Base-by-base conservation (phyloP, 2,113 vertebrate species). In the Neopipo cinnamomea region DNA sequence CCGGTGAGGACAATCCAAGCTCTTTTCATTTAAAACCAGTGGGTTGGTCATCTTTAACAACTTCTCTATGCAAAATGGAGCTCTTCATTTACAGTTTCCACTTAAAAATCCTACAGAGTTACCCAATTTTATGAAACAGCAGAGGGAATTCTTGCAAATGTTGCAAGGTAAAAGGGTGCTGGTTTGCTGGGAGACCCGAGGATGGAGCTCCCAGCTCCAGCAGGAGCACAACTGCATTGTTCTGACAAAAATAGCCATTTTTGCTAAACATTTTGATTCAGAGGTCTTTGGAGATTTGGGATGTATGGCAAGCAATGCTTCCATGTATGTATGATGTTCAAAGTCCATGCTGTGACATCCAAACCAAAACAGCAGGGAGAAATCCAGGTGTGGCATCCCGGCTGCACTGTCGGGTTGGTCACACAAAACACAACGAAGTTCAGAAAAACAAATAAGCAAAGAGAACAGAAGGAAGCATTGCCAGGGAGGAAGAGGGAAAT, bases 21-120 rank as follows among this genome's bases (percentile, higher is more conserved):
- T 59, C 7, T 3, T 41, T 76, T 49, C 1, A 1, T n/a, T 47
- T 52, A 42, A 93, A 81, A 22, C 20, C n/a, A 46, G 76, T 88
- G 6, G 9, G 2, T 25, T 16, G 30, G 14, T 41, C 7, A 0
- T 19, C 15, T 50, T 66, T 24, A 35, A 12, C 24, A 35, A 8
- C 27, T 8, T 62, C 15, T 41, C 15, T 11, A 4, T 30, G 41
- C 18, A 83, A 74, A 77, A 8, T 10, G 4, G 27, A 86, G 1
- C 25, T 55, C 33, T 73, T 77, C 2, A 6, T 50, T 83, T 80
- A 12, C 5, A 33, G 6, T 30, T 41, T 44, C 39, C 25, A 14
- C 33, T 14, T 58, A 14, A 76, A 41, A 67, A 14, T 27, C 67
- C 50, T 27, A 8, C 30, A 23, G 39, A 0, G 2, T 39, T 65